Evolutionary conservation across 2,797 vertebrate genomes (phyloP).

Genomic region (Synaphobranchus kaupii): DNA sequence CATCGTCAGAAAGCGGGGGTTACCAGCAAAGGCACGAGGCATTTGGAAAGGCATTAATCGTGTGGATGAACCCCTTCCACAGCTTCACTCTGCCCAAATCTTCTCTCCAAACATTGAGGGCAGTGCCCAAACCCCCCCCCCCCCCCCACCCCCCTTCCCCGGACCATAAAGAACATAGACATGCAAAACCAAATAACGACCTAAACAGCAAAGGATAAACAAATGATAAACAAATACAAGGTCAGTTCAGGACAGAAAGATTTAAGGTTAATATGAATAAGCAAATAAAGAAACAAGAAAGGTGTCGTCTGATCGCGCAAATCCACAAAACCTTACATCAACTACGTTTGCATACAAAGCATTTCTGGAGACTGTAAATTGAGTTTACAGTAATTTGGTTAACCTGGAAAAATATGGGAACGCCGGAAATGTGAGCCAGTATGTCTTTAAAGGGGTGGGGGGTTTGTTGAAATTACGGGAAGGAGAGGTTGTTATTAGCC

Average conservation of each 20-base stretch:
- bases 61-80: conserved; percentile 37
- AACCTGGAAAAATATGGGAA: conserved; percentile 14
- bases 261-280: conserved; percentile 66
- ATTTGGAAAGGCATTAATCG: conserved; percentile 23
- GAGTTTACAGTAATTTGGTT: conserved; percentile 36
- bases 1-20: background rate
- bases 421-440: conserved; percentile 40
- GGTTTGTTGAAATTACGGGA: conserved; percentile 69
- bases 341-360: background rate
- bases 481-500: conserved; percentile 71
- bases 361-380: background rate
- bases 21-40: conserved; percentile 25
- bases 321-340: background rate
- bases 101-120: conserved; percentile 74
- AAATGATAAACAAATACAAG: conserved; percentile 59
- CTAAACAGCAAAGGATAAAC: conserved; percentile 47
- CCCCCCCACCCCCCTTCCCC: no score
- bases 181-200: conserved; percentile 50
- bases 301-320: conserved; percentile 32
- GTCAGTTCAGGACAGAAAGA: conserved; percentile 45
- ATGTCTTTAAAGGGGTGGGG: conserved; percentile 35
- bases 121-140: conserved; percentile 29
- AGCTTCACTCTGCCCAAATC: conserved; percentile 47
- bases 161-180: conserved; percentile 55
- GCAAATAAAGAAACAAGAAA: conserved; percentile 63